A percentile compares a stretch with the other conserved stretches of the same genome.
These are phyloP conservation scores for human (Homo sapiens) DNA, from an alignment of 2,113 vertebrate genomes.

Conservation along the genomic window DNA sequence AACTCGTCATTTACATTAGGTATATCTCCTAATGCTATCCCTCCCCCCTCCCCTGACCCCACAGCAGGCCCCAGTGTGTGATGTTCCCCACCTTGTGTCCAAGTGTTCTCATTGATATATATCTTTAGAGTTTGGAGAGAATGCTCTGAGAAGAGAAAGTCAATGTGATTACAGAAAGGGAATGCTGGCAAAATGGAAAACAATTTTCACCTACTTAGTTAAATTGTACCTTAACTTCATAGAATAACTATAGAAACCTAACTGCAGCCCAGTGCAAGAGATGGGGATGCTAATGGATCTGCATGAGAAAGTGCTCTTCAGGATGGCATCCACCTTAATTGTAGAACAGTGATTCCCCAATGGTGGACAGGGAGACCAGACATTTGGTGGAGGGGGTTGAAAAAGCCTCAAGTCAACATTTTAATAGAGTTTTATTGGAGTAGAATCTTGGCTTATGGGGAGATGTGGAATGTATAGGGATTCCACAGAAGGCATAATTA, in stretches of 20 bases:
- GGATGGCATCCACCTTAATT: fast-evolving
- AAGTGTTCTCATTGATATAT: neutral
- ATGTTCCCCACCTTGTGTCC: too few relatives aligned
- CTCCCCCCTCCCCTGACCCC: too few relatives aligned
- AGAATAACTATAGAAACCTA: neutral
- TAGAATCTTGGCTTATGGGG: neutral
- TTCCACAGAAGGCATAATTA: neutral
- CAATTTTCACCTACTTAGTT: neutral
- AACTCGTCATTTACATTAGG: too few relatives aligned
- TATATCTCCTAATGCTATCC: too few relatives aligned
- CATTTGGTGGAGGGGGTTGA: fast-evolving
- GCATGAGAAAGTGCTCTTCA: fast-evolving
- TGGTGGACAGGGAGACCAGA: too few relatives aligned
- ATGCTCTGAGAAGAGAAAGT: neutral
- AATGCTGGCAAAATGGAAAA: neutral
- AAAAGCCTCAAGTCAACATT: neutral
- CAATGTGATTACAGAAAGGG: neutral
- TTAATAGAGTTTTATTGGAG: neutral
- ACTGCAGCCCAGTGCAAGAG: neutral
- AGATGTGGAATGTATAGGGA: neutral
- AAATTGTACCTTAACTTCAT: neutral
- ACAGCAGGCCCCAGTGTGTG: too few relatives aligned
- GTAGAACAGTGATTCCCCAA: fast-evolving
- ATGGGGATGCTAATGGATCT: neutral
- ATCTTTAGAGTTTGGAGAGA: neutral